Percentiles rank a stretch among this genome's conserved stretches.
These are phyloP conservation scores for Canis aureus DNA, from an alignment of 2,113 vertebrate species.

Conservation along the genomic window DNA sequence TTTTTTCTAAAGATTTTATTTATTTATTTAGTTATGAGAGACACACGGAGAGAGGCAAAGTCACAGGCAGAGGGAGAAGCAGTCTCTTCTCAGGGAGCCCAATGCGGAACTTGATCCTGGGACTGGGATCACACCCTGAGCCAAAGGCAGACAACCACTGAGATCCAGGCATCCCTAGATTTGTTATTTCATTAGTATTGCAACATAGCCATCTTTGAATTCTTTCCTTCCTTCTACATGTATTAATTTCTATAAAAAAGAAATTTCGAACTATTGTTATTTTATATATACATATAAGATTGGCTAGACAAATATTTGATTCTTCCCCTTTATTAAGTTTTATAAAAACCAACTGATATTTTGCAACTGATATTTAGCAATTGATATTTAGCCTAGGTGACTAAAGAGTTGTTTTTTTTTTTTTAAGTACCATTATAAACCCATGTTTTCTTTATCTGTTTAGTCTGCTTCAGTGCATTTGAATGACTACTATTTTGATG, in stretches of 20 bases:
- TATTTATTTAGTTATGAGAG: too few species aligned
- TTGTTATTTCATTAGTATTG: not conserved
- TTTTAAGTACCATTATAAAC: not conserved
- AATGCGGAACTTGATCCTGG: too few species aligned
- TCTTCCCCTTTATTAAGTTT: not conserved
- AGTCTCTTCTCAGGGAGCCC: too few species aligned
- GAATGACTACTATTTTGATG: not conserved
- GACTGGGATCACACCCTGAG: too few species aligned
- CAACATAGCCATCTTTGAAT: not conserved
- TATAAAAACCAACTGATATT: not conserved
- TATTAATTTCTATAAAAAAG: not conserved
- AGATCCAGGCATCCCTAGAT: not conserved
- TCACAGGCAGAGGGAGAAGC: too few species aligned
- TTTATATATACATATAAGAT: not conserved
- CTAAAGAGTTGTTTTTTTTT: not conserved
- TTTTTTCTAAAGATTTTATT: too few species aligned
- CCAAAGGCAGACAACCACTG: too few species aligned
- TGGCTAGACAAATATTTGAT: not conserved
- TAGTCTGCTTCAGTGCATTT: not conserved
- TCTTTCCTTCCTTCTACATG: too few species aligned
- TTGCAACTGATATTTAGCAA: not conserved
- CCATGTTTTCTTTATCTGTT: not conserved
- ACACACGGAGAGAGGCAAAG: too few species aligned
- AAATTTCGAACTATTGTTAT: not conserved
- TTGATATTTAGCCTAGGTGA: not conserved